Conservation (phyloP, 2,888 invertebrate species). For the Dryobotodes eremita region DNA sequence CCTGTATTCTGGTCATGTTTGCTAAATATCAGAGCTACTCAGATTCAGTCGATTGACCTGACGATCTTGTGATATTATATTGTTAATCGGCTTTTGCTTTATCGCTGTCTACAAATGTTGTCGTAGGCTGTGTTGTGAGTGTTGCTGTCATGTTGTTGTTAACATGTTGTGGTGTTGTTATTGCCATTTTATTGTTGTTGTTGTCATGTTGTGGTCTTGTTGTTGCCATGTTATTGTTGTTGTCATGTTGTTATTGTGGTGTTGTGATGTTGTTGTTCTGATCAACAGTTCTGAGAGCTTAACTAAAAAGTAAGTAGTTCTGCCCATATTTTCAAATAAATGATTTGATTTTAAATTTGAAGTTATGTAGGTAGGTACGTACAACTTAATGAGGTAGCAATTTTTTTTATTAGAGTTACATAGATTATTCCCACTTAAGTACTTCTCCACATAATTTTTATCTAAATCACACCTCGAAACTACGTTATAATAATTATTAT, state of each 20-base stretch:
- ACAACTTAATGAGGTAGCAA: background rate
- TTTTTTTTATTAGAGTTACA: background rate
- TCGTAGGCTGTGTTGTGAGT: too few relatives aligned
- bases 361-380: background rate
- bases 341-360: background rate
- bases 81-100: background rate
- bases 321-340: too few relatives aligned
- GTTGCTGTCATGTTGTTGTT: too few relatives aligned
- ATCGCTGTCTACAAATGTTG: background rate
- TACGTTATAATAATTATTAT: too few relatives aligned
- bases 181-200: too few relatives aligned
- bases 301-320: too few relatives aligned
- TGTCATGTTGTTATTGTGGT: too few relatives aligned
- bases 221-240: too few relatives aligned
- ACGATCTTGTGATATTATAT: background rate
- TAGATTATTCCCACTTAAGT: background rate
- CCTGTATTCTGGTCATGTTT: too few relatives aligned
- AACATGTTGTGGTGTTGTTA: too few relatives aligned
- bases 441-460: background rate
- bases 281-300: background rate
- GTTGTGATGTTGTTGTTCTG: too few relatives aligned
- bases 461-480: background rate
- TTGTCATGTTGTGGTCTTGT: too few relatives aligned
- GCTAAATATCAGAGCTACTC: background rate
- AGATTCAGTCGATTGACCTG: background rate